Evolutionary conservation across 1,140 invertebrate genomes (phyloP), one percentile per base, ranked within the genome.

Genomic region (Oedothorax gibbosus): DNA sequence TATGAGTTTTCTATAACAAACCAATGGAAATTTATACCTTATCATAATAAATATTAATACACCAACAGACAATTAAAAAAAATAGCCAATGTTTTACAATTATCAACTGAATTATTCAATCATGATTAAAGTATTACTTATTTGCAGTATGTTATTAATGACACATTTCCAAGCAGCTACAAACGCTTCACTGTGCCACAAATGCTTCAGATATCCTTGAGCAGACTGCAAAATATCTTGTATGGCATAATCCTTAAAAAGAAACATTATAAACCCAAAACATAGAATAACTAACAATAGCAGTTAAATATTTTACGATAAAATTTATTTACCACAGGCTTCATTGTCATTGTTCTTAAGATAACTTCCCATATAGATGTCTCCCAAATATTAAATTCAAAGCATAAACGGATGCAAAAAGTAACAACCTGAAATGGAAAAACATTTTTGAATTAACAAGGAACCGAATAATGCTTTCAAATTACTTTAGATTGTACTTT

Each of bases 151-250:
- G 5, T 14, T 18, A 10, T 49, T 53, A 10, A 71, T 10, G 50
- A 71, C 15, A 18, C 69, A 71, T 50, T 71, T 71, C 69, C 69
- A 71, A 53, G 69, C 51, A 53, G 18, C 15, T 18, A 53, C 54
- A 53, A 71, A 71, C 50, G 12, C 15, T 7, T 71, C 50, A 12
- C 50, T 71, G 7, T 71, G 69, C 69, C 69, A 71, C 50, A 71
- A 18, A 21, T 71, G 50, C 18, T 11, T 53, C 11, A 71, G 69
- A 20, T 71, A 18, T 9, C 69, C 15, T 53, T 71, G 69, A 53
- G 50, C 20, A 10, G 69, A 51, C 15, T 71, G 69, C n/a, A 71
- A n/a, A 53, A 71, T 71, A 71, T 53, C n/a, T 71, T 71, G 69
- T 2, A 71, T 10, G 3, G 49, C 12, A 51, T 53, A 53, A 54